Base-by-base conservation (phyloP, 2,113 vertebrate genomes). In the Heteronetta atricapilla region DNA sequence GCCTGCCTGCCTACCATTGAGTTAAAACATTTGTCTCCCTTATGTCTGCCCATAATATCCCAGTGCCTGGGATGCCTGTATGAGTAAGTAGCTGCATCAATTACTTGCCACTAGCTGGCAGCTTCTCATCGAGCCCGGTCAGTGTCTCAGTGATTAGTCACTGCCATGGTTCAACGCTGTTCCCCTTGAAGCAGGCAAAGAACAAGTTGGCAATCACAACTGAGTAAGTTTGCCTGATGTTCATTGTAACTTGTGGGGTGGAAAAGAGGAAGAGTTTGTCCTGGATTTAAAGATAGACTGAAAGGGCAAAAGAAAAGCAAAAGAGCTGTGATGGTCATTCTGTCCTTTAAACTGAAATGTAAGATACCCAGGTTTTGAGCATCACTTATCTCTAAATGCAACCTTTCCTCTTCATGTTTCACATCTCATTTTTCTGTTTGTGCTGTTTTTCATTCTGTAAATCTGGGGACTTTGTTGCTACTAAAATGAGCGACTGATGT, bases 291-390 rank as follows among this genome's bases (percentile, higher is more conserved):
- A 53, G 0, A 3, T 1, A 81, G 78, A 38, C 13, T 34, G 26
- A 58, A 85, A 75, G 11, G 53, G 8, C 42, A 78, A 81, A 82
- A 79, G 53, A 86, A 79, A 89, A 59, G 42, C 25, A 58, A 56
- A 78, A 87, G 48, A 42, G 3, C 19, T 22, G 34, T 1, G 2
- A 36, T 58, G 36, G 38, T 25, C 0, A 0, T 59, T 78, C 58
- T 77, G 59, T 33, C 23, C 68, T 86, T 69, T 70, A 33, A 33
- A 67, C 11, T 52, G 63, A 76, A 83, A 86, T 52, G 19, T n/a
- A 69, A 59, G 70, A 58, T 75, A 56, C 10, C 3, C 26, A n/a
- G 11, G 22, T 28, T 73, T 36, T 82, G 73, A 90, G 66, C 52
- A 13, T 52, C 0, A 0, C 38, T 8, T 17, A 34, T 76, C 28